Percentiles rank a stretch among this genome's conserved stretches.
phyloP scores from a whole-genome alignment of 2,888 invertebrate genomes.

The Cyrtodaria siliqua region DNA sequence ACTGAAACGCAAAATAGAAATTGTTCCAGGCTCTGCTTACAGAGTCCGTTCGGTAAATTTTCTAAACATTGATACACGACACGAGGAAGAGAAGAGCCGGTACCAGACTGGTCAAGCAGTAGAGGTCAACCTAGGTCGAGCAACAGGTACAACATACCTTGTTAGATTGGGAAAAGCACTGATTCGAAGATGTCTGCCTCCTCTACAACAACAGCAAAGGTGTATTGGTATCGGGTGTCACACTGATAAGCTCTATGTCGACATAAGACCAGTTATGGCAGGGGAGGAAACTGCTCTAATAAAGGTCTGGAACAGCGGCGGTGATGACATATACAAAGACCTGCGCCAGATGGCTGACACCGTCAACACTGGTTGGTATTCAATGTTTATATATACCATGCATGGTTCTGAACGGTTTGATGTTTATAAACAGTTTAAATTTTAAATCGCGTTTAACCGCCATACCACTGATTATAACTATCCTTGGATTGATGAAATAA shows the following conservation, averaged over 20 bases:
- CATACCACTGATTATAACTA: no score
- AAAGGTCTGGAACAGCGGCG: constrained; percentile 33
- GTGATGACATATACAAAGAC: constrained; percentile 4
- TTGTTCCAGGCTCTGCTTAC: constrained; percentile 21
- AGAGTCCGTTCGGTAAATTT: constrained; percentile 13
- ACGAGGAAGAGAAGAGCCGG: constrained; percentile 16
- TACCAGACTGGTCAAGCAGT: constrained; percentile 27
- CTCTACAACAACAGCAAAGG: constrained; percentile 36
- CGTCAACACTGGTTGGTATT: constrained; percentile 1
- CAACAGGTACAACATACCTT: not conserved
- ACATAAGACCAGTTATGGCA: constrained; percentile 34
- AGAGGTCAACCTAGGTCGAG: constrained; percentile 2
- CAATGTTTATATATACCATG: no score
- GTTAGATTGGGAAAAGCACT: constrained; percentile 13
- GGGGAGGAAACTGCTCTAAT: constrained; percentile 28
- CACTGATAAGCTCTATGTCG: constrained; percentile 37
- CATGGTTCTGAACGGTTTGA: no score
- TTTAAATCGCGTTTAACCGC: no score
- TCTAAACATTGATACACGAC: constrained; percentile 21
- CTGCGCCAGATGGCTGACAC: constrained; percentile 20
- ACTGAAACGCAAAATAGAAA: constrained; percentile 6
- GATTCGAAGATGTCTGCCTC: constrained; percentile 22
- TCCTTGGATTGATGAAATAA: no score
- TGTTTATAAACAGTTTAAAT: no score
- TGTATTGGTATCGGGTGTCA: constrained; percentile 44